Evolutionary conservation across 1,140 invertebrate species (phyloP).

Genomic region (Anoplolepis gracilipes): DNA sequence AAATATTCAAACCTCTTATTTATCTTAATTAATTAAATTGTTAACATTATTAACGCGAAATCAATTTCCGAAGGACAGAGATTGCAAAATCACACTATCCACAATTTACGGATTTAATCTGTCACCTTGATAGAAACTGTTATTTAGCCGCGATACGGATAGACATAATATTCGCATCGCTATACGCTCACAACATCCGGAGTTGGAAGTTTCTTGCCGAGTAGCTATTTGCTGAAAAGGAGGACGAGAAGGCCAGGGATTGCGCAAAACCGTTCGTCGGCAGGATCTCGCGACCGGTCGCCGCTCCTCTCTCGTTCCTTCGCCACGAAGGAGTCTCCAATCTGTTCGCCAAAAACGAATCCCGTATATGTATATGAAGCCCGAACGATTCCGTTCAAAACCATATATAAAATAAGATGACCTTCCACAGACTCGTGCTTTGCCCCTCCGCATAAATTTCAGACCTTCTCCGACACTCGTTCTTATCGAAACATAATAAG

Average conservation of each 20-base stretch:
- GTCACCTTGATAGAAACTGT: constrained; percentile 5
- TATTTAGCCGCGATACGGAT: not conserved
- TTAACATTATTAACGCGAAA: not conserved
- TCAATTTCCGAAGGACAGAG: not conserved
- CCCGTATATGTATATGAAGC: constrained; percentile 36
- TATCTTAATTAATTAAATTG: not conserved
- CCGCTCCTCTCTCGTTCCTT: constrained; percentile 36
- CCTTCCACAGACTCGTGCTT: constrained; percentile 38
- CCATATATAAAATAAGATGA: constrained; percentile 27
- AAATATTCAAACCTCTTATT: not conserved
- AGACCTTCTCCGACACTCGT: constrained; percentile 12
- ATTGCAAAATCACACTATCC: not conserved
- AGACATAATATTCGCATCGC: constrained; percentile 38
- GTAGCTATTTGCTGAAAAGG: constrained; percentile 57
- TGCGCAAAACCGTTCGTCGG: constrained; percentile 58
- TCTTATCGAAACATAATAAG: constrained; percentile 6
- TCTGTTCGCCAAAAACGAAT: constrained; percentile 47
- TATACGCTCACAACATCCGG: constrained; percentile 48
- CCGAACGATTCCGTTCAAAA: constrained; percentile 35
- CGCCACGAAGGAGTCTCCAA: constrained; percentile 14
- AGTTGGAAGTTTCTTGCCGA: constrained; percentile 42
- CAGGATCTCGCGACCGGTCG: constrained; percentile 41
- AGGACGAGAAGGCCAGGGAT: constrained; percentile 55
- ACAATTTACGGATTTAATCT: constrained; percentile 9
- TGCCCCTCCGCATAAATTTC: constrained; percentile 50